Evolutionary conservation across 2,888 invertebrate genomes (phyloP).

Genomic region (Eupithecia subumbrata): DNA sequence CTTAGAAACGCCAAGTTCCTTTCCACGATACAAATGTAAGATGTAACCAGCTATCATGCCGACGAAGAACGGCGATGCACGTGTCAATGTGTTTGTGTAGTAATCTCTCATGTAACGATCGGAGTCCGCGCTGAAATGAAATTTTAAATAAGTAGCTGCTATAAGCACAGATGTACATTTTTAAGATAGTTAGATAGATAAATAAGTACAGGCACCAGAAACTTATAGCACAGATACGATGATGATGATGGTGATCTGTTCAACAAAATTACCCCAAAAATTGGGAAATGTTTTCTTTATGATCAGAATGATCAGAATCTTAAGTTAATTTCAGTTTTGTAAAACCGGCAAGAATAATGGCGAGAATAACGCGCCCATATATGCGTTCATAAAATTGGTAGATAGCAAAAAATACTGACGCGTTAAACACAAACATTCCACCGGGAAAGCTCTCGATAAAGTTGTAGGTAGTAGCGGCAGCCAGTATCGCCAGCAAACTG

Average conservation of each 20-base stretch:
- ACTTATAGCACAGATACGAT: too few relatives aligned
- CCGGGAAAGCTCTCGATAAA: constrained; percentile 39
- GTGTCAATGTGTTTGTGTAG: constrained; percentile 57
- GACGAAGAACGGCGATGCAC: constrained; percentile 61
- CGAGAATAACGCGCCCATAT: too few relatives aligned
- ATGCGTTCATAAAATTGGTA: background rate
- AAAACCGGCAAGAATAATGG: too few relatives aligned
- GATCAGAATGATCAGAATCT: too few relatives aligned
- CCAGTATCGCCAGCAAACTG: constrained; percentile 37
- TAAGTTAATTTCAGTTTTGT: too few relatives aligned
- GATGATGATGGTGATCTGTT: too few relatives aligned
- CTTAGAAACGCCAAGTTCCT: constrained; percentile 48
- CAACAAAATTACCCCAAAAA: too few relatives aligned
- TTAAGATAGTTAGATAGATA: too few relatives aligned
- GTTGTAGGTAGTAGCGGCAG: constrained; percentile 41
- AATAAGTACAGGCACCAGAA: too few relatives aligned
- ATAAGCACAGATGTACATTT: too few relatives aligned
- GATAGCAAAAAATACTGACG: constrained; percentile 35
- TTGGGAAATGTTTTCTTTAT: too few relatives aligned
- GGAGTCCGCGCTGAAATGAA: constrained; percentile 25
- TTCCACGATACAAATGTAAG: constrained; percentile 51
- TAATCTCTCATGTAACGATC: constrained; percentile 36
- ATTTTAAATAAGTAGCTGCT: too few relatives aligned
- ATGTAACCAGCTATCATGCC: constrained; percentile 63
- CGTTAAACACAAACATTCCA: constrained; percentile 18